Evolutionary conservation across 23 tunicate genomes (phyloP), one percentile per base, ranked within the genome.

Genomic region (Trididemnum nubilum): DNA sequence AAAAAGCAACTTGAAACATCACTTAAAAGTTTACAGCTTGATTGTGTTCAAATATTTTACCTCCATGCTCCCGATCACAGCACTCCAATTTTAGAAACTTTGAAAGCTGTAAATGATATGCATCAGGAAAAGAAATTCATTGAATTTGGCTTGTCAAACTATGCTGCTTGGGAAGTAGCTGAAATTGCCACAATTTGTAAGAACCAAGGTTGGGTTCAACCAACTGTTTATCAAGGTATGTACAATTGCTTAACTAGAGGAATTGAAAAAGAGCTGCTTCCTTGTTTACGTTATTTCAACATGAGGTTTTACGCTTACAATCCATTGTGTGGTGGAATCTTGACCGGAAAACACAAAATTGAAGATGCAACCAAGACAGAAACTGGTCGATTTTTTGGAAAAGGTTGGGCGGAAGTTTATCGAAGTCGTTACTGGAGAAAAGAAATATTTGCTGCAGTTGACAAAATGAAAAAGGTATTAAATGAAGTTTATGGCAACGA

Each of bases 211-310:
- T 95, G 86, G 85, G 69, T 95, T 33, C 2, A 38, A 29, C 99
- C 99, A 5, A 89, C 99, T 30, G 99, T 95, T 15, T 95, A 95
- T 64, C 96, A 95, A 77, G 99, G 95, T 25, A 95, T 95, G 96
- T 95, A 95, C 88, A 89, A 76, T 71, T 90, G 87, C n/a, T 1
- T 95, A 52, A 95, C 99, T 2, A 72, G 99, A 31, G 58, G 30
- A 54, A 91, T 95, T 18, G 99, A 95, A 72, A 89, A 85, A 59
- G 99, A 95, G 57, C 50, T 95, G 2, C 71, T 95, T 71, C 85
- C 89, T 7, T 95, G 99, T 64, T 72, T 95, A 33, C 87, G 95
- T 25, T 78, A 89, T 74, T 81, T 72, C 58, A 69, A 69, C 34
- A 85, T 95, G 78, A 30, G 86, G 60, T 95, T 95, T 44, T 95